These are phyloP conservation scores for Labeo rohita DNA, from an alignment of 2,113 vertebrate genomes.

Conservation along the genomic window DNA sequence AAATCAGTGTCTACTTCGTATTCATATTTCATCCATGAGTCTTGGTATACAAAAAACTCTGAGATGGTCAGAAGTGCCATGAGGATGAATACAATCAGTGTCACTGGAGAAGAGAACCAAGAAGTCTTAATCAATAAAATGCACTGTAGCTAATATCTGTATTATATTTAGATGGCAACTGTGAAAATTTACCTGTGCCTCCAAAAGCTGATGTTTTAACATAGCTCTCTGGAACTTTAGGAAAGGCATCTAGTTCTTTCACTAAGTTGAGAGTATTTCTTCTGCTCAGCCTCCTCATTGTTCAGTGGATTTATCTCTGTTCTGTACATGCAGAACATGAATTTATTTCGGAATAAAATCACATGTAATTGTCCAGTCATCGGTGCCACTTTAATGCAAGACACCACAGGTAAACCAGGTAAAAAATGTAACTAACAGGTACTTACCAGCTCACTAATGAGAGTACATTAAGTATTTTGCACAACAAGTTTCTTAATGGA, in stretches of 20 bases:
- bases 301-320: conserved; percentile 57
- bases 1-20: conserved; percentile 97
- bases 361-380: background rate
- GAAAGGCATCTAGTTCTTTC: conserved; percentile 94
- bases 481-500: background rate
- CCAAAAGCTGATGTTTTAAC: conserved; percentile 90
- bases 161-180: background rate
- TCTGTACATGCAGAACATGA: background rate
- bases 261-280: conserved; percentile 91
- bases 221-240: conserved; percentile 94
- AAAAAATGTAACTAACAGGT: background rate
- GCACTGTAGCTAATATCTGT: background rate
- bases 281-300: conserved; percentile 87
- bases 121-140: background rate
- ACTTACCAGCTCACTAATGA: background rate
- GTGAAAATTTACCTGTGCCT: conserved; percentile 83
- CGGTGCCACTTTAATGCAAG: background rate
- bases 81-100: conserved; percentile 88
- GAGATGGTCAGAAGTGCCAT: conserved; percentile 90
- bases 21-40: conserved; percentile 97
- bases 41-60: conserved; percentile 93
- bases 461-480: background rate
- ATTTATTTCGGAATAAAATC: background rate
- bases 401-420: too few species aligned
- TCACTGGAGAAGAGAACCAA: conserved; percentile 78